Conservation (phyloP, 2,888 invertebrate species). For the Eurois occulta region DNA sequence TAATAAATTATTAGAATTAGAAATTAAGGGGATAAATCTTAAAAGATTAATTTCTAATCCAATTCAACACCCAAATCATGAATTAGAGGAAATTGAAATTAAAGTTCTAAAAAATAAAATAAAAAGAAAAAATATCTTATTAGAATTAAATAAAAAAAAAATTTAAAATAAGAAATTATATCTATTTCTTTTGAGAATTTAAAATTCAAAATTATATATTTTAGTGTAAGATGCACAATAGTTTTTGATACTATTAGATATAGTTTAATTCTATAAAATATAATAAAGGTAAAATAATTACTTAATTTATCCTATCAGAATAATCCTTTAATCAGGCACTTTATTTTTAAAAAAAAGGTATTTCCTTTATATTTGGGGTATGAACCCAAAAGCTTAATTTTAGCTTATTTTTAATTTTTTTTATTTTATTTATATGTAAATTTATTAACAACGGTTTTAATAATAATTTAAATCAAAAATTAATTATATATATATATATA, state of each 20-base stretch:
- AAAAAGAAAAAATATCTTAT: conserved; percentile 89
- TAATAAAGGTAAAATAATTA: conserved; percentile 89
- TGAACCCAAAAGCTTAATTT: conserved; percentile 91
- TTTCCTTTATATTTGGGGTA: conserved; percentile 90
- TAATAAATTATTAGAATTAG: conserved; percentile 85
- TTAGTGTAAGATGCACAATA: conserved; percentile 92
- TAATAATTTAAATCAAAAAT: conserved; percentile 49
- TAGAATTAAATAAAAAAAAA: conserved; percentile 82
- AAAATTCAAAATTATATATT: conserved; percentile 82
- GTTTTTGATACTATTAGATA: conserved; percentile 91
- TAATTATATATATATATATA: conserved; percentile 46
- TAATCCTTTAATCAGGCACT: conserved; percentile 88
- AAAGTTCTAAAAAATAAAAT: conserved; percentile 88
- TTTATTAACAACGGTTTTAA: conserved; percentile 72
- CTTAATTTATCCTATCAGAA: conserved; percentile 87
- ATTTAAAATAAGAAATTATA: conserved; percentile 90
- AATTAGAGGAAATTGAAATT: conserved; percentile 82
- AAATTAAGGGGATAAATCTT: conserved; percentile 91
- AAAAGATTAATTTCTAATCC: conserved; percentile 92
- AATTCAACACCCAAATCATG: conserved; percentile 89
- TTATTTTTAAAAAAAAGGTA: conserved; percentile 86
- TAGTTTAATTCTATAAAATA: conserved; percentile 92
- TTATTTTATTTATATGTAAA: conserved; percentile 66
- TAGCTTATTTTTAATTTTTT: conserved; percentile 87
- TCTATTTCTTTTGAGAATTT: conserved; percentile 78